Conservation (phyloP, 2,113 vertebrate genomes). For the Apus apus region DNA sequence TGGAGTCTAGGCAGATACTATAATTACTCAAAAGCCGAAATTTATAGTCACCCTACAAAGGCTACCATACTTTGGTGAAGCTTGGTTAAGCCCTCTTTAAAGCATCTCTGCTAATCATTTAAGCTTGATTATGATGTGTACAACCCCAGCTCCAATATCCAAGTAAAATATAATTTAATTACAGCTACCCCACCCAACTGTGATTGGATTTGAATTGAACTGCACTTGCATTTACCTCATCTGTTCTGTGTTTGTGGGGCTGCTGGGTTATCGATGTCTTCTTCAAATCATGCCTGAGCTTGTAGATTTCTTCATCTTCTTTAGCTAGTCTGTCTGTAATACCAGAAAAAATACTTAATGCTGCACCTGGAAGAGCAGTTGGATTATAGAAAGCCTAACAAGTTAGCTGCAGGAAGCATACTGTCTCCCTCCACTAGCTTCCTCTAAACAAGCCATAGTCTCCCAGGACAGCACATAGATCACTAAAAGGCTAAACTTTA, state of each 20-base stretch:
- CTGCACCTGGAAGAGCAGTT: not conserved
- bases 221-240: conserved; percentile 80
- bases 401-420: not conserved
- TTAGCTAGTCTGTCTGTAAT: conserved; percentile 86
- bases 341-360: not conserved
- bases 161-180: conserved; percentile 36
- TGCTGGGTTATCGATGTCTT: conserved; percentile 89
- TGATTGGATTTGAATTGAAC: conserved; percentile 1
- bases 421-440: not conserved
- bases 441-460: not conserved
- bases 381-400: not conserved
- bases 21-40: conserved; percentile 52
- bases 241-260: conserved; percentile 79
- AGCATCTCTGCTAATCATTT: conserved; percentile 38
- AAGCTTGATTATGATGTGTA: conserved; percentile 29
- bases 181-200: conserved; percentile 15
- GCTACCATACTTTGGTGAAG: not conserved
- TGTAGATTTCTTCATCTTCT: conserved; percentile 98
- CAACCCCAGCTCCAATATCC: not conserved
- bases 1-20: not conserved
- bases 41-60: conserved; percentile 4
- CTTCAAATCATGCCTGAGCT: conserved; percentile 92
- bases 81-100: conserved; percentile 35
- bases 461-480: not conserved
- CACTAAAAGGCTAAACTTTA: not conserved